Conservation (phyloP, 92 coral and sea anemone species). For the Virgularia gustaviana region DNA sequence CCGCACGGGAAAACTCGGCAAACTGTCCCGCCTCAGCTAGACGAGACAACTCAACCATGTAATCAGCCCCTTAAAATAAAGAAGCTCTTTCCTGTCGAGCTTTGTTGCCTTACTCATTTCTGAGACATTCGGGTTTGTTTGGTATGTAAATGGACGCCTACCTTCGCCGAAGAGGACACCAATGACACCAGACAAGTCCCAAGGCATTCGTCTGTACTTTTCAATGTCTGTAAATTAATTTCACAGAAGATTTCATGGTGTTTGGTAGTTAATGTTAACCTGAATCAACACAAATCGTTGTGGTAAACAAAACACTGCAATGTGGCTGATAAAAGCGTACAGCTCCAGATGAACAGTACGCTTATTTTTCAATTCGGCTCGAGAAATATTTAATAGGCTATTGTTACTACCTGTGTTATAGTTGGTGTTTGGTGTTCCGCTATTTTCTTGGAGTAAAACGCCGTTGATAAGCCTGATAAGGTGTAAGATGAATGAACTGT, state of each 20-base stretch:
- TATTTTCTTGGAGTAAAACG: constrained; percentile 80
- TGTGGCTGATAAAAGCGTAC: no score
- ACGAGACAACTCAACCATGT: no score
- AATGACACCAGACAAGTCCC: constrained; percentile 79
- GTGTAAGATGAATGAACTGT: no score
- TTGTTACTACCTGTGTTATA: constrained; percentile 67
- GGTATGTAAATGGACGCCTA: no score
- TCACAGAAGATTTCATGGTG: neutral
- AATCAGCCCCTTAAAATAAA: no score
- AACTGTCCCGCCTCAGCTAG: no score
- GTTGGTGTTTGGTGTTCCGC: constrained; percentile 92
- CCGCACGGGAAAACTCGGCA: no score
- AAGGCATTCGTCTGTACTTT: constrained; percentile 89
- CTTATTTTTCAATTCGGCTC: neutral
- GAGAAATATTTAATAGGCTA: neutral
- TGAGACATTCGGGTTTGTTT: no score
- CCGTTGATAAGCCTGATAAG: constrained; percentile 62
- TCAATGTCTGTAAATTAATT: constrained; percentile 72
- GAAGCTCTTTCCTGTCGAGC: no score
- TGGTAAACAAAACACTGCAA: no score
- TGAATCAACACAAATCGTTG: neutral
- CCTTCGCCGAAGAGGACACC: constrained; percentile 77
- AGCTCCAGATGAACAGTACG: no score
- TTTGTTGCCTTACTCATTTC: no score
- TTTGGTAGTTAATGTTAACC: neutral